Evolutionary conservation across 1,140 invertebrate genomes (phyloP), one percentile per base, ranked within the genome.

Genomic region (Dendroctonus valens): DNA sequence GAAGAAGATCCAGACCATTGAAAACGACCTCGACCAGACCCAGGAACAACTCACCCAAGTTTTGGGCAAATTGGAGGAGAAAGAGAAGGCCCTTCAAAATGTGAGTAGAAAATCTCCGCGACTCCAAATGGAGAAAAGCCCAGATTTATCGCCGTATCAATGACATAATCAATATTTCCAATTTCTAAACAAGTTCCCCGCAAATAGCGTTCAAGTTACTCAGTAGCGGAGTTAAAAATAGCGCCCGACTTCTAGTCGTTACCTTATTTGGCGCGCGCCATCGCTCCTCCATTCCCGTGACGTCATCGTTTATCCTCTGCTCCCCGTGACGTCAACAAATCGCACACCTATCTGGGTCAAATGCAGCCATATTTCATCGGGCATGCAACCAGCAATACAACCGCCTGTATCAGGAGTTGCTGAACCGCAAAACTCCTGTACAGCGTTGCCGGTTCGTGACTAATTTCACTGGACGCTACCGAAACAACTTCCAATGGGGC

Each of bases 1-100:
- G 82, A 99, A 99, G 86, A 99, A 99, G 87, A 98, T 98, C 87
- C 94, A 98, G 83, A 93, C 93, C 76, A 94, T 98, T 82, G 96
- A 99, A 82, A 98, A 98, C 81, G 97, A 99, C 74, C 90, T 98
- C 71, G 97, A 99, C 82, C 92, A 94, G 81, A 96, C 93, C 70
- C 96, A 98, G 81, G 96, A 99, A 82, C 89, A 89, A 57, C 88
- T 98, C 59, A 91, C 91, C 82, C 89, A 93, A 79, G 96, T 97
- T 79, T 96, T 94, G 80, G 88, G 87, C 78, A 97, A 98, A 81
- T 86, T 99, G 60, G 97, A 99, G 80, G 94, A 96, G 83, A 97
- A 97, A 82, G 94, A 97, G 82, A 97, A 98, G 83, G 93, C 93
- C 75, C 86, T 97, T 62, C 93, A 96, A 81, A 96, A 94, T 80